Percentiles rank a stretch among this genome's conserved stretches.
Evolutionary conservation across 2,888 invertebrate genomes (phyloP).

Genomic region (Buathra laborator): DNA sequence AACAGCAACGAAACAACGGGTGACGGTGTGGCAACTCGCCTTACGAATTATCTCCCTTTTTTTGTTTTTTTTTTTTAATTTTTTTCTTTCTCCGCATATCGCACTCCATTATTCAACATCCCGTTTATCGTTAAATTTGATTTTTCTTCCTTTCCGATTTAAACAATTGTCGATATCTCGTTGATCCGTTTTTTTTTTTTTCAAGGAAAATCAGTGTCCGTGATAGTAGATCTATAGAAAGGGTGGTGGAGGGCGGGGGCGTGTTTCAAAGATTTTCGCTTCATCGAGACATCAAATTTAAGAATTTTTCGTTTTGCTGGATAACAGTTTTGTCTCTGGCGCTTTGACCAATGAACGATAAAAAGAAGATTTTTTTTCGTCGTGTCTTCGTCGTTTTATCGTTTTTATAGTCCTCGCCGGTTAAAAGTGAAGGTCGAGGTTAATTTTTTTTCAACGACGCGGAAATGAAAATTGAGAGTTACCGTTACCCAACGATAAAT

Average conservation of each 20-base stretch:
- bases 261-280: neutral
- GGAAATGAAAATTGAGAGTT: neutral
- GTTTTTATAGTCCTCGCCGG: neutral
- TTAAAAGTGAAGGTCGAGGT: neutral
- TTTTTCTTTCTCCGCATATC: slow-evolving; percentile 11
- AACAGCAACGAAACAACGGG: slow-evolving; percentile 41
- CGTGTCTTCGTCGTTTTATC: neutral
- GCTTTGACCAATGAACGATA: no score
- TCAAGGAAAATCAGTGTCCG: slow-evolving; percentile 17
- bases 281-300: neutral
- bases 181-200: slow-evolving; percentile 22
- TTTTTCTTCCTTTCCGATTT: neutral
- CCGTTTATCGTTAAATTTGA: neutral
- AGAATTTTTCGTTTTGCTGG: neutral
- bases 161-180: slow-evolving; percentile 23
- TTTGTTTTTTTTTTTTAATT: slow-evolving; percentile 11
- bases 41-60: slow-evolving; percentile 26
- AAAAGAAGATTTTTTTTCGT: neutral
- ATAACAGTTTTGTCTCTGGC: neutral
- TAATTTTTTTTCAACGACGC: no score
- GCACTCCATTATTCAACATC: slow-evolving; percentile 13
- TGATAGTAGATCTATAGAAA: slow-evolving; percentile 2
- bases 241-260: neutral
- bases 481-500: neutral
- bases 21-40: slow-evolving; percentile 51